Evolutionary conservation across 2,797 vertebrate genomes (phyloP), one percentile per base, ranked within the genome.

Genomic region (Coracias cyanogaster): DNA sequence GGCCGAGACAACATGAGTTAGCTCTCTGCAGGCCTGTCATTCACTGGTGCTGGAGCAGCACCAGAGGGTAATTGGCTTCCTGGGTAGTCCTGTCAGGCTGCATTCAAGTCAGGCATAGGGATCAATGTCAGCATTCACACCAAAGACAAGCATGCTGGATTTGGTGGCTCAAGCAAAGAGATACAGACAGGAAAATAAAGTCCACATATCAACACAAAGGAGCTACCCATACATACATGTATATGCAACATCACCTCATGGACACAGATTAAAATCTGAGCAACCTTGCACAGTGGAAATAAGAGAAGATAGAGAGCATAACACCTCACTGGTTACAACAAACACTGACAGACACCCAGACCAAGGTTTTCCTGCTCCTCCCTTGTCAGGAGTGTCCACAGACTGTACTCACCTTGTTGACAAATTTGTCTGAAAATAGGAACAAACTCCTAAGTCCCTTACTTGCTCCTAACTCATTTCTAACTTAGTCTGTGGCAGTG

Each of bases 21-120:
- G 86, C 60, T 60, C 67, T 90, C 43, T 78, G 18, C 48, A 72
- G 60, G 51, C 52, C 72, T 76, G 85, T 52, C 85, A 64, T 35
- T 69, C 69, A 33, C 29, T 33, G 64, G 7, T 26, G 48, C 39
- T 73, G 35, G 28, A 86, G 80, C 13, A 17, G 64, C 72, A 74
- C 52, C 72, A 85, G 46, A 84, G 66, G 35, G 70, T 61, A 39
- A 90, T 8, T 70, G 87, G 71, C 66, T 88, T 37, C 78, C 72
- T 71, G 78, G 74, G 71, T 8, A 91, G 86, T 60, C 66, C 77
- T 94, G 89, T 62, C 89, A 95, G 65, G 43, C 57, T 87, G 79
- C n/a, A 51, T 77, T 24, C 0, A 0, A 74, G 48, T n/a, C 73
- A 73, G 55, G 39, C 66, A n/a, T 43, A 65, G 33, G 58, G 15